Conservation (phyloP, 1,140 invertebrate genomes). For the Reticulitermes speratus region DNA sequence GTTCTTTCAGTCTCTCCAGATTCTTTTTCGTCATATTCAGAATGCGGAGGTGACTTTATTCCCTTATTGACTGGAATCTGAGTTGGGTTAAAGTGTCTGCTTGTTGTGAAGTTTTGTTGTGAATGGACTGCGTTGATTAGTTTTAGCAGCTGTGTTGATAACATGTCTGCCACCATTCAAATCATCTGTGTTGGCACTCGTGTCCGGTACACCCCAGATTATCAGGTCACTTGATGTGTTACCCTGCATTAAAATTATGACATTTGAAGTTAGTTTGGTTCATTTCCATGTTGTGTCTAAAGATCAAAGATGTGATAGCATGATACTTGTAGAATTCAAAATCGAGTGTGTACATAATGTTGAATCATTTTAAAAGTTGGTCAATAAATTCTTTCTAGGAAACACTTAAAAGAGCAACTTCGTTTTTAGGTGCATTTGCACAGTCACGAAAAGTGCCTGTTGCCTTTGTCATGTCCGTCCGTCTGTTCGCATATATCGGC, state of each 20-base stretch:
- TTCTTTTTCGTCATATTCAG: background rate
- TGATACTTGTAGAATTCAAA: too few relatives aligned
- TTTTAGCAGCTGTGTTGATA: background rate
- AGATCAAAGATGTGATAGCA: too few relatives aligned
- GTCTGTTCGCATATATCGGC: too few relatives aligned
- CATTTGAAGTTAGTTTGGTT: too few relatives aligned
- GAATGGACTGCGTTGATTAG: background rate
- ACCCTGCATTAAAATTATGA: slow-evolving; percentile 35
- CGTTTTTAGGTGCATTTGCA: too few relatives aligned
- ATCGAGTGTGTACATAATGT: too few relatives aligned
- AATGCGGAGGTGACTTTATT: background rate
- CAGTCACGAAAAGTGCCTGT: too few relatives aligned
- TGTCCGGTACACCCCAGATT: slow-evolving; percentile 24
- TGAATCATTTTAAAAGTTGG: too few relatives aligned
- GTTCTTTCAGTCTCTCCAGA: background rate
- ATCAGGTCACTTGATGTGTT: slow-evolving; percentile 39
- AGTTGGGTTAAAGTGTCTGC: background rate
- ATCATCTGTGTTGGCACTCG: background rate
- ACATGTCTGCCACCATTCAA: background rate
- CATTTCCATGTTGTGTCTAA: too few relatives aligned
- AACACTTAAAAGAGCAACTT: too few relatives aligned
- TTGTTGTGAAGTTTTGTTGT: slow-evolving; percentile 12
- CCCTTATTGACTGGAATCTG: background rate
- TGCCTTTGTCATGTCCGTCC: too few relatives aligned
- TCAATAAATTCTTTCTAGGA: too few relatives aligned